phyloP scores from a whole-genome alignment of 2,113 vertebrate species.

The Silurus meridionalis region DNA sequence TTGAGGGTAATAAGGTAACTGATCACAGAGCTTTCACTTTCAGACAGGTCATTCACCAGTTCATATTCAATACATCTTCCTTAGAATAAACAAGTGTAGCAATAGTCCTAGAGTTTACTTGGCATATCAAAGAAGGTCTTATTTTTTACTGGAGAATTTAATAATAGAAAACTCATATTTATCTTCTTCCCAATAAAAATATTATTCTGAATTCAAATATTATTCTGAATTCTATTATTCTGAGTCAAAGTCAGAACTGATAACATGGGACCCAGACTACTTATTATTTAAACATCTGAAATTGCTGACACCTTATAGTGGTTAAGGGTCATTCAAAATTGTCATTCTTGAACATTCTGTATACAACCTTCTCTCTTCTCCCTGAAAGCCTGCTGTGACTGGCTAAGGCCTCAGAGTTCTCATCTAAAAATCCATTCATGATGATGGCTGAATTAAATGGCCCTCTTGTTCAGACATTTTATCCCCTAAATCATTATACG shows the following conservation, averaged over 20 bases:
- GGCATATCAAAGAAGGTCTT: not conserved
- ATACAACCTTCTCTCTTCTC: not conserved
- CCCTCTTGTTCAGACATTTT: not conserved
- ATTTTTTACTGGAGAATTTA: not conserved
- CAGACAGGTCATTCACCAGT: not conserved
- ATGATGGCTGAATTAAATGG: constrained; percentile 4
- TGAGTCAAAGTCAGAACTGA: not conserved
- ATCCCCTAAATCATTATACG: not conserved
- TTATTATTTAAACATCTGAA: not conserved
- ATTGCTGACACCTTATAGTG: not conserved
- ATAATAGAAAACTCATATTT: not conserved
- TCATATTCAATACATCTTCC: not conserved
- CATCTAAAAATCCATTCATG: constrained; percentile 5
- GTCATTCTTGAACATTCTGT: not conserved
- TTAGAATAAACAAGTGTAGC: not conserved
- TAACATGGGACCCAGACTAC: not conserved
- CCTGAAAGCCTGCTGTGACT: not conserved
- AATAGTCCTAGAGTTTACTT: not conserved
- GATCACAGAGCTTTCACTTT: not conserved
- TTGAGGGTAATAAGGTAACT: not conserved
- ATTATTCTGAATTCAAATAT: too few species aligned
- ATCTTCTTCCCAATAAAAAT: not conserved
- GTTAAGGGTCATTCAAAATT: not conserved
- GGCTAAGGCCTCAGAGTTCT: not conserved
- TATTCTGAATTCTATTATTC: too few species aligned